Evolutionary conservation across 2,888 invertebrate genomes (phyloP), one percentile per base, ranked within the genome.

Genomic region (Criorhina ranunculi): DNA sequence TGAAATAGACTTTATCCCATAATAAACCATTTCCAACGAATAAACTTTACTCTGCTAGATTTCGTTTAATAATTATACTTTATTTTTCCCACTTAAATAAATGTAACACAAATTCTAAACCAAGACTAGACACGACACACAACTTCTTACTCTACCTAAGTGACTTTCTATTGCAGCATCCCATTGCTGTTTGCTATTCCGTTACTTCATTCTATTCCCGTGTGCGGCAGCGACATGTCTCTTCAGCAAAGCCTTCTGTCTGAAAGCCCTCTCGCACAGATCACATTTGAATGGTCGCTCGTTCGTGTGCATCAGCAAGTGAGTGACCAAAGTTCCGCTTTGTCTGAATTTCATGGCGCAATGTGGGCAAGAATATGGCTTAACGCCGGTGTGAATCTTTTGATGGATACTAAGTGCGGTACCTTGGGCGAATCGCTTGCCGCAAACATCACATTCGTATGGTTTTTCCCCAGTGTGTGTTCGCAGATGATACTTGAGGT

Each of bases 271-370:
- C 24, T 85, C 85, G 35, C 85, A 85, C n/a, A 85, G 76, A 37
- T 85, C 85, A 37, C 85, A 85, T 8, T 85, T 85, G 40, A 80
- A 85, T n/a, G 85, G 85, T 19, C 80, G 59, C 5, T 85, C 85
- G 35, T 85, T 72, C 5, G 79, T 70, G 64, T 85, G 85, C 80
- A 80, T 75, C 40, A 85, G 66, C 55, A 85, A 37, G 37, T 85
- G 85, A 31, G 85, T 85, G 31, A 85, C 85, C 37, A 85, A 33
- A 5, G 85, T 85, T 0, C 85, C 79, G 12, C 79, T 80, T 33
- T 85, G 85, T 33, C 85, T 49, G 40, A 85, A 85, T 17, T 70
- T 80, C 79, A 85, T 80, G 5, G 37, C 33, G 42, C 85, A 85
- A 15, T 85, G 85, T 3, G 80, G 70, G 46, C 85, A 85, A 66